Base-by-base conservation (phyloP, 2,888 invertebrate genomes). In the Chrysopilus asiliformis region DNA sequence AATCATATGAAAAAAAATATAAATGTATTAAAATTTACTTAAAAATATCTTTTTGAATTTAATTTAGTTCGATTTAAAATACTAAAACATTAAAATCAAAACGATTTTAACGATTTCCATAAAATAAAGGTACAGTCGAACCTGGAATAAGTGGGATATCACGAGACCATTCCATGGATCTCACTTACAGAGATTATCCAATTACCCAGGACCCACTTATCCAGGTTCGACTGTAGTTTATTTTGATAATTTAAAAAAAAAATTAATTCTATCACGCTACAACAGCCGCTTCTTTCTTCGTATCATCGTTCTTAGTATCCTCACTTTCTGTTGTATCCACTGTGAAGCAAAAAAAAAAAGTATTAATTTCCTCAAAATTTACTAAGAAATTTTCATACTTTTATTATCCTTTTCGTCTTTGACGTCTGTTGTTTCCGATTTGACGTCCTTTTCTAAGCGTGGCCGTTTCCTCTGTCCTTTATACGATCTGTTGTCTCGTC, bases 391-490 rank as follows among this genome's bases (percentile, higher is more conserved):
- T 22, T 35, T 50, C 64, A 60, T 47, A 78, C 79, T 62, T 67
- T 79, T 78, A 36, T 62, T 51, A 43, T 79, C 78, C 46, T 79
- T 78, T 51, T 79, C 79, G 4, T 68, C 60, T 55, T 67, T 64
- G 16, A 60, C 58, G 17, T 68, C 53, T 25, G 56, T 2, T 38
- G 42, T 52, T 16, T 50, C 49, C 28, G 52, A 47, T 41, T 53
- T 59, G 8, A 36, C 43, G 41, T 72, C 72, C 51, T 71, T 82
- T 55, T 82, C 82, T 39, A 84, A 68, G 2, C 83, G 73, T 35
- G 82, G 81, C 1, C 83, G 68, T 58, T 84, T 83, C 43, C 81
- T 68, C 32, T 70, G 69, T 4, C 65, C 62, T 49, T 73, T 68
- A 57, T 69, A 74, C n/a, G 68, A 65, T 42, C 73, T 68, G 45